A percentile compares a stretch with the other conserved stretches of the same genome.
These are phyloP conservation scores for Tragelaphus scriptus DNA, from an alignment of 2,113 vertebrate species.

Conservation along the genomic window DNA sequence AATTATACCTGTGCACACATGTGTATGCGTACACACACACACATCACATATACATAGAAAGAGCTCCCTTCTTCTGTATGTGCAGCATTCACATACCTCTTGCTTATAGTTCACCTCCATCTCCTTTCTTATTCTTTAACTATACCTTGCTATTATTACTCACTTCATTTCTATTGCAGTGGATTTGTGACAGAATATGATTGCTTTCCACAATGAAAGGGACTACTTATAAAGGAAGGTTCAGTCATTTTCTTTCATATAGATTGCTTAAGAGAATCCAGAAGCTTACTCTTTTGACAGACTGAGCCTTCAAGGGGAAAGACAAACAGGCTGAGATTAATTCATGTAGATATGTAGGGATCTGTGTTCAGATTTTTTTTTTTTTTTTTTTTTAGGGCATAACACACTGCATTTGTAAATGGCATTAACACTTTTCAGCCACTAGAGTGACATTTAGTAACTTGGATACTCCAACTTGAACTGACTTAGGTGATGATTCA, in stretches of 20 bases:
- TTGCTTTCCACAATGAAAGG: constrained; percentile 10
- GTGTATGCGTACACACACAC: not conserved
- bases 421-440: not conserved
- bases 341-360: not conserved
- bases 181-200: constrained; percentile 4
- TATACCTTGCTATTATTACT: constrained; percentile 12
- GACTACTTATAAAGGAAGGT: not conserved
- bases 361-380: not conserved
- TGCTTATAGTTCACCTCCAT: not conserved
- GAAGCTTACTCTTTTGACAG: not conserved
- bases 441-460: not conserved
- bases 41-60: not conserved
- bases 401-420: not conserved
- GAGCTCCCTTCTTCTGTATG: not conserved
- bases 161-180: not conserved
- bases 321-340: not conserved
- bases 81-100: not conserved
- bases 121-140: not conserved
- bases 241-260: constrained; percentile 3
- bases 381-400: not conserved
- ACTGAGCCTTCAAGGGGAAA: not conserved
- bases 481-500: not conserved
- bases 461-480: not conserved
- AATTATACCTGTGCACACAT: not conserved
- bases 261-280: not conserved